Conservation (phyloP, 2,888 invertebrate genomes). For the Galeopsomyia nigrocyanea region DNA sequence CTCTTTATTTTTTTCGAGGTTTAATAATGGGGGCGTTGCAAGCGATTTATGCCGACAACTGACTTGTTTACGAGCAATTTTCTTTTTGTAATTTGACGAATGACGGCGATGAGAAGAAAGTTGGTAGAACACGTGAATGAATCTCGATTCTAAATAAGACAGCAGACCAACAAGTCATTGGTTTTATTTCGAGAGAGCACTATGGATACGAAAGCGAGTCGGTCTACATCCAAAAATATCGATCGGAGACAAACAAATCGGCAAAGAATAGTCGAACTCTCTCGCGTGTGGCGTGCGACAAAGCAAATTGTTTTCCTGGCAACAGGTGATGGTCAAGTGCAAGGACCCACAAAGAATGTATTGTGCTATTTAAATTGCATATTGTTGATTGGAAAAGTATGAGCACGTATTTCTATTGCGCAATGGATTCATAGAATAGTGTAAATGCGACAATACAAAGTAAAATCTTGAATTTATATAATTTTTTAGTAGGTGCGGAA, state of each 20-base stretch:
- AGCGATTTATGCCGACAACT: conserved; percentile 2
- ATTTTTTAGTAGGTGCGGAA: no score
- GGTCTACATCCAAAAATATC: conserved; percentile 20
- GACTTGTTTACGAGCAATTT: conserved; percentile 19
- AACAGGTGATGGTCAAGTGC: conserved; percentile 63
- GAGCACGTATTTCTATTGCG: neutral
- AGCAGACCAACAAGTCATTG: no score
- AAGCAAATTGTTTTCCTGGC: conserved; percentile 56
- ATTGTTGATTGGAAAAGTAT: neutral
- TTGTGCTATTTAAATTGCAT: neutral
- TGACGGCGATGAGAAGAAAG: neutral
- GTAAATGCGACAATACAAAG: no score
- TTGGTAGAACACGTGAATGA: no score
- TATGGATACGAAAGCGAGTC: neutral
- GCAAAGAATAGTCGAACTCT: conserved; percentile 25
- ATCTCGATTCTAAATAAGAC: no score
- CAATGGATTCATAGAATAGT: no score
- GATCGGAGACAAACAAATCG: conserved; percentile 20
- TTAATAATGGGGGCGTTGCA: neutral
- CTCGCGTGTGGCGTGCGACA: conserved; percentile 16
- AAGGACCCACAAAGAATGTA: conserved; percentile 61
- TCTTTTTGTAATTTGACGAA: conserved; percentile 14
- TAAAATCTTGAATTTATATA: no score
- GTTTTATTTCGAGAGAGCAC: no score
- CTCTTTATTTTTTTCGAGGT: neutral